Evolutionary conservation across 2,113 vertebrate genomes (phyloP).

Genomic region (Chelonoidis abingdonii): DNA sequence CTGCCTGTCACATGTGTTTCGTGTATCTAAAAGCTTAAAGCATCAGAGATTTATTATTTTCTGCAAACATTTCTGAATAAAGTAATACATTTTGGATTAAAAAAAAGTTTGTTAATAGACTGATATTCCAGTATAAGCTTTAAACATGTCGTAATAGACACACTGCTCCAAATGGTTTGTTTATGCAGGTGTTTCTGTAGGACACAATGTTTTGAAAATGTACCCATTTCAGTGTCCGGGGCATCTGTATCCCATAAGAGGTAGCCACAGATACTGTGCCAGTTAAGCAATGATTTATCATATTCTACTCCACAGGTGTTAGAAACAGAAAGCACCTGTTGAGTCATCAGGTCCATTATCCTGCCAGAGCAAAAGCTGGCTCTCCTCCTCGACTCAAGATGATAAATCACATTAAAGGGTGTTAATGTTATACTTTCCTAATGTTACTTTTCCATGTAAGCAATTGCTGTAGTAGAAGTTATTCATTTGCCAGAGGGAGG

Average conservation of each 20-base stretch:
- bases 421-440: constrained; percentile 42
- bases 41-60: constrained; percentile 36
- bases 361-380: background rate
- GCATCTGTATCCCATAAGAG: background rate
- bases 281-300: constrained; percentile 27
- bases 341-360: background rate
- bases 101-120: constrained; percentile 24
- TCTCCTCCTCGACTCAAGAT: constrained; percentile 18
- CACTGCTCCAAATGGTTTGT: background rate
- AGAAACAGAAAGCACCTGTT: background rate
- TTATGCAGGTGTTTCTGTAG: background rate
- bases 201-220: background rate
- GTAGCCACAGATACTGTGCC: background rate
- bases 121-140: background rate
- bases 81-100: constrained; percentile 22
- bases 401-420: constrained; percentile 27
- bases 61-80: constrained; percentile 29
- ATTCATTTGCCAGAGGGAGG: background rate
- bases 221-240: background rate
- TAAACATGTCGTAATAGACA: background rate
- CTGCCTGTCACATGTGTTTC: constrained; percentile 39
- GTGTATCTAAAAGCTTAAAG: background rate
- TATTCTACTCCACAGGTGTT: constrained; percentile 4
- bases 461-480: constrained; percentile 9
- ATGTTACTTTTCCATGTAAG: constrained; percentile 18